Conservation (phyloP, 2,797 vertebrate species). For the Todus mexicanus region DNA sequence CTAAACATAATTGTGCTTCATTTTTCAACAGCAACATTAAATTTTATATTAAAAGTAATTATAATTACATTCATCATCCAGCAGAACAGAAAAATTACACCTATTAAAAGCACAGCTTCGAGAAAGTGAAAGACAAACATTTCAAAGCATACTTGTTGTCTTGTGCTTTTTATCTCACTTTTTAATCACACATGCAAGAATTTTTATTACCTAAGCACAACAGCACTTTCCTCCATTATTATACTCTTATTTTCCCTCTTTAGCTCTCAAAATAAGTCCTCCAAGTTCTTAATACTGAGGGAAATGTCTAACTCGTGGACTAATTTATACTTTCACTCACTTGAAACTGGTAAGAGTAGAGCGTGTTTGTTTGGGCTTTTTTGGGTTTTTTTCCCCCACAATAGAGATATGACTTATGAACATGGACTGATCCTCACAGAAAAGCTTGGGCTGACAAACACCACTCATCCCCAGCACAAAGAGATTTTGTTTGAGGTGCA, state of each 20-base stretch:
- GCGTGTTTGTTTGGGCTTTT: neutral
- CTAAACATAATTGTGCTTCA: neutral
- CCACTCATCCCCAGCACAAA: neutral
- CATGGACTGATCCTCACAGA: neutral
- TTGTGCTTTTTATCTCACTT: neutral
- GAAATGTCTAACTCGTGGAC: neutral
- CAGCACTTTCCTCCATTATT: neutral
- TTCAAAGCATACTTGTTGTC: neutral
- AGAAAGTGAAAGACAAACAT: neutral
- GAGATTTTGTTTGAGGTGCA: neutral
- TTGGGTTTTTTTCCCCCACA: too few species aligned
- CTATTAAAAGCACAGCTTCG: neutral
- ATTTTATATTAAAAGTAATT: neutral
- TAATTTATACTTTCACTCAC: neutral
- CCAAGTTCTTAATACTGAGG: neutral
- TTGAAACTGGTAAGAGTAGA: neutral
- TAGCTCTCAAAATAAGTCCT: neutral
- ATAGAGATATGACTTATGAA: neutral
- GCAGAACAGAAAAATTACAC: neutral
- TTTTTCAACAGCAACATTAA: neutral
- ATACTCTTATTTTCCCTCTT: neutral
- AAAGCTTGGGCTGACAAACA: neutral
- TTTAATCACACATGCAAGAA: neutral
- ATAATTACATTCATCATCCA: neutral
- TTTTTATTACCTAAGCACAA: neutral